Conservation (phyloP, 1,140 invertebrate genomes). For the Ectropis grisescens region DNA sequence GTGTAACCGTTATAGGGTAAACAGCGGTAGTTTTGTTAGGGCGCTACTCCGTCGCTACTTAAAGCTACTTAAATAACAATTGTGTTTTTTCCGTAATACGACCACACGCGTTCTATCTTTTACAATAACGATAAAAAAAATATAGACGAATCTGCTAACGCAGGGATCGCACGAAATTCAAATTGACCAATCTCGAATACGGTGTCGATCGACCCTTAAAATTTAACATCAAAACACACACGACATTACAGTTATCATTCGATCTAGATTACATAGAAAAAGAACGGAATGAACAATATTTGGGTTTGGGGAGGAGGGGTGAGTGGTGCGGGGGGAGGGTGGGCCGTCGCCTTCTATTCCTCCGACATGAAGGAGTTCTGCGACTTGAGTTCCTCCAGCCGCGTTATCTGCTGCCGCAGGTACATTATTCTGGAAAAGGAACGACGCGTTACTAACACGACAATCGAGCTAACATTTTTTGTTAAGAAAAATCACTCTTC, state of each 20-base stretch:
- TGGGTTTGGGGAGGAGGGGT: constrained; percentile 4
- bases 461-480: too few species aligned
- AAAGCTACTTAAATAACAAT: too few species aligned
- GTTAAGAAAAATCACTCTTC: too few species aligned
- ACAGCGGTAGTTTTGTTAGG: too few species aligned
- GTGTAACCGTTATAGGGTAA: too few species aligned
- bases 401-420: constrained; percentile 90
- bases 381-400: constrained; percentile 91
- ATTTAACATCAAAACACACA: constrained; percentile 46
- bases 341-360: constrained; percentile 63
- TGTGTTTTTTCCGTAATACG: too few species aligned
- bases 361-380: constrained; percentile 93
- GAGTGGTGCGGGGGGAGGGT: constrained; percentile 8
- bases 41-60: too few species aligned
- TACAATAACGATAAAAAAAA: too few species aligned
- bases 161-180: constrained; percentile 5
- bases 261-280: constrained; percentile 41
- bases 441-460: too few species aligned
- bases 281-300: constrained; percentile 46
- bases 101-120: too few species aligned
- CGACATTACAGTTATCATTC: constrained; percentile 34
- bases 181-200: constrained; percentile 19
- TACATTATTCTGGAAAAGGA: constrained; percentile 87
- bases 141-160: too few species aligned
- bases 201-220: constrained; percentile 20